These are phyloP conservation scores for Proctacanthus coquilletti DNA, from an alignment of 1,140 invertebrate species.

Conservation along the genomic window DNA sequence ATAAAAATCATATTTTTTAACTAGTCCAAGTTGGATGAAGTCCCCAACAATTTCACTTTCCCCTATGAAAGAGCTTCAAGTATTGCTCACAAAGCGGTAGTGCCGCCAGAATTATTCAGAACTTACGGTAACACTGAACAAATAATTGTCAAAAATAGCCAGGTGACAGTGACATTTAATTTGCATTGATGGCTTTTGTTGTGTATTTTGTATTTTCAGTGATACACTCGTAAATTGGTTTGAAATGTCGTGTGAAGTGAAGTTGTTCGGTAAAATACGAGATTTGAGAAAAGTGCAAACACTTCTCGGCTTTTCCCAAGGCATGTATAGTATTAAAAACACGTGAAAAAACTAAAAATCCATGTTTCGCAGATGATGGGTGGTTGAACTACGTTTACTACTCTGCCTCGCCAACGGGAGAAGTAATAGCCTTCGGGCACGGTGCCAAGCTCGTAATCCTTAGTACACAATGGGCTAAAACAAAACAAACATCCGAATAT, in stretches of 20 bases:
- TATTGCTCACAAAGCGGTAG: too few relatives aligned
- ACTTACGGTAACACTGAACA: too few relatives aligned
- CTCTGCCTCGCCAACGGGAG: constrained; percentile 56
- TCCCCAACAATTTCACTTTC: too few relatives aligned
- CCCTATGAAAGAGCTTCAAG: too few relatives aligned
- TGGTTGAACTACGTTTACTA: constrained; percentile 59
- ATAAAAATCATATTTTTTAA: too few relatives aligned
- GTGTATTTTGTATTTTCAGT: too few relatives aligned
- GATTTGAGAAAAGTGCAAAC: constrained; percentile 42
- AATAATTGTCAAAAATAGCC: too few relatives aligned
- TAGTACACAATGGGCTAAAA: constrained; percentile 44
- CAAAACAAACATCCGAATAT: constrained; percentile 33
- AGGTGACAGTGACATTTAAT: too few relatives aligned
- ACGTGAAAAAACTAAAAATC: constrained; percentile 8
- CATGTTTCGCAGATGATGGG: constrained; percentile 36
- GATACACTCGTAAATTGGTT: too few relatives aligned
- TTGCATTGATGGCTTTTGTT: too few relatives aligned
- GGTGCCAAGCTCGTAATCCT: constrained; percentile 48
- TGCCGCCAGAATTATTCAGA: too few relatives aligned
- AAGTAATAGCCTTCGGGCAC: constrained; percentile 51
- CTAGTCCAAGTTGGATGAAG: too few relatives aligned
- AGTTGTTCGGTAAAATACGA: constrained; percentile 44
- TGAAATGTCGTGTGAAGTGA: constrained; percentile 51
- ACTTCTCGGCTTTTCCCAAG: constrained; percentile 33
- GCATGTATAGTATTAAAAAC: constrained; percentile 13